These are phyloP conservation scores for Scolopax rusticola DNA, from an alignment of 2,797 vertebrate species.

Conservation along the genomic window DNA sequence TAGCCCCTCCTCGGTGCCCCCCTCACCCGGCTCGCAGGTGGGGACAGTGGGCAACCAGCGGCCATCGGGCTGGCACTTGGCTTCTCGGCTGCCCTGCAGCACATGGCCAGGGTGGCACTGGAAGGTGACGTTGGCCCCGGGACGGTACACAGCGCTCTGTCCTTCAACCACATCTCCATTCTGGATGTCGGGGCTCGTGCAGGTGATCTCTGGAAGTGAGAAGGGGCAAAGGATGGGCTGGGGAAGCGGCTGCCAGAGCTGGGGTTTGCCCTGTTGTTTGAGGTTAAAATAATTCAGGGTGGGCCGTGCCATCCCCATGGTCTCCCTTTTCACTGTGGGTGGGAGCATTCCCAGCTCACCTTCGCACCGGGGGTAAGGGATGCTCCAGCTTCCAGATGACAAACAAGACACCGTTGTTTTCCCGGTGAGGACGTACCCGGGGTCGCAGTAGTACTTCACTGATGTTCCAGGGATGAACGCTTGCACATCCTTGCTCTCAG, in stretches of 20 bases:
- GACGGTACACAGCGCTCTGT: not conserved
- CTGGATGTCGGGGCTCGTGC: not conserved
- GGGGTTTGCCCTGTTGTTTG: fast-evolving
- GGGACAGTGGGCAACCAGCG: constrained; percentile 22
- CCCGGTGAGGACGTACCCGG: constrained; percentile 22
- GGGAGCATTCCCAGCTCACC: not conserved
- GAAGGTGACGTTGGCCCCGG: constrained; percentile 8
- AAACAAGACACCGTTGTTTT: constrained; percentile 42
- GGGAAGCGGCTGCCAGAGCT: fast-evolving
- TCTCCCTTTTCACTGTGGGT: fast-evolving
- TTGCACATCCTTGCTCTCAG: not conserved
- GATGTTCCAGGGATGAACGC: constrained; percentile 32
- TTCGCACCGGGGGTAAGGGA: constrained; percentile 53
- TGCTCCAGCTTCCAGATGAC: constrained; percentile 57
- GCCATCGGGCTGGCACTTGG: not conserved
- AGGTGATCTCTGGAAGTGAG: not conserved
- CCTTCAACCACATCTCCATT: constrained; percentile 7
- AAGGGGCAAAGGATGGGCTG: not conserved
- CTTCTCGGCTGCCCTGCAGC: not conserved
- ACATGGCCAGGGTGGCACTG: not conserved
- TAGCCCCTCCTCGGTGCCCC: fast-evolving
- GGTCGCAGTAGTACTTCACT: constrained; percentile 56
- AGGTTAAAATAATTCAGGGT: not conserved
- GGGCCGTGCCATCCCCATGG: fast-evolving
- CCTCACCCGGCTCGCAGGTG: constrained; percentile 41